phyloP scores from a whole-genome alignment of 1,140 invertebrate genomes.

The Grapholita molesta region DNA sequence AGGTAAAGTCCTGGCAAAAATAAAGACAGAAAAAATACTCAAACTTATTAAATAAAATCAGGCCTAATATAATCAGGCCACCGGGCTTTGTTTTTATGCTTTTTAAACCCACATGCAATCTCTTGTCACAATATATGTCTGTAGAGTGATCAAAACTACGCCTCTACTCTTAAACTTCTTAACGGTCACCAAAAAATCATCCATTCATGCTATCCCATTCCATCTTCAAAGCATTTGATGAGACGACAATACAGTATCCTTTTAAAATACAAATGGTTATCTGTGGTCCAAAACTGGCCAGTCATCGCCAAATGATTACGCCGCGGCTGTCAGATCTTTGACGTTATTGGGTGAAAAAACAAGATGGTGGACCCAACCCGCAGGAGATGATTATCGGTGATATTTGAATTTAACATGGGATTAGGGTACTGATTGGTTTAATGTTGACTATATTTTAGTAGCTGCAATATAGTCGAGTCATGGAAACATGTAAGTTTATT shows the following conservation, averaged over 20 bases:
- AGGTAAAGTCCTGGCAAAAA: no score
- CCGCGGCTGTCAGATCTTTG: conserved; percentile 41
- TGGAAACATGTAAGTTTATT: neutral
- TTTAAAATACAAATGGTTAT: neutral
- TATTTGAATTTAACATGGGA: neutral
- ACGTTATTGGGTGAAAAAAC: conserved; percentile 48
- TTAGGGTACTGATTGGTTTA: neutral
- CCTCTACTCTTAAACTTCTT: neutral
- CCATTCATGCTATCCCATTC: neutral
- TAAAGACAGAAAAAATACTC: no score
- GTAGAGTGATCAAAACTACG: conserved; percentile 34
- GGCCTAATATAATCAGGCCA: no score
- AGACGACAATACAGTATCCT: neutral
- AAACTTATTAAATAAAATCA: no score
- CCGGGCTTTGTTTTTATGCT: no score
- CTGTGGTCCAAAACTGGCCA: conserved; percentile 38
- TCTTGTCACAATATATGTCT: neutral
- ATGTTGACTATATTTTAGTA: neutral
- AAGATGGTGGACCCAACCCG: neutral
- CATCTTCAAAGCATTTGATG: neutral
- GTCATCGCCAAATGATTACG: conserved; percentile 64
- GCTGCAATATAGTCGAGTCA: neutral
- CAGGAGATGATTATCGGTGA: neutral
- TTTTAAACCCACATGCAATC: neutral
- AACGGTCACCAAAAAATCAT: neutral